A percentile compares a stretch with the other conserved stretches of the same genome.
Conservation (phyloP, 2,888 invertebrate species). For the Vannuccia rotundouncinata region DNA sequence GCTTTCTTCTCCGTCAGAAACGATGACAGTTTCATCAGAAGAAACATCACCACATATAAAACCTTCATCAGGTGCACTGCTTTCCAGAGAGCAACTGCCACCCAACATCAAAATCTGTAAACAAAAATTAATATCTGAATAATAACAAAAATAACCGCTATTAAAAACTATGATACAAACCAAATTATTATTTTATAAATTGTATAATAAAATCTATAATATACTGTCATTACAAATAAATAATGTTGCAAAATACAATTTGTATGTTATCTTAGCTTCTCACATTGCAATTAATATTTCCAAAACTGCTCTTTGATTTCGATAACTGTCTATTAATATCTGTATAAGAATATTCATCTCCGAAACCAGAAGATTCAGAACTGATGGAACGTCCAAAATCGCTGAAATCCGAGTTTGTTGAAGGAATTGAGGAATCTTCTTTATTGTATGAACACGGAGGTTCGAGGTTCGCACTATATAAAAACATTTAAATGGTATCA, state of each 20-base stretch:
- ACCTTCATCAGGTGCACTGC: neutral
- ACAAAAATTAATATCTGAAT: neutral
- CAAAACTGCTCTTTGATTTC: neutral
- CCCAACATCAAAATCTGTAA: neutral
- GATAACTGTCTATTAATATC: too few relatives aligned
- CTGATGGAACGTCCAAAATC: neutral
- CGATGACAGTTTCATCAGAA: neutral
- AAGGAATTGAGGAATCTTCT: neutral
- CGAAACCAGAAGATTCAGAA: neutral
- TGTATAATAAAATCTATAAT: neutral
- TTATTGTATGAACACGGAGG: neutral
- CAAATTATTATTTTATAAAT: neutral
- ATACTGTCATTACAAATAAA: neutral
- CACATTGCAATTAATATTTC: neutral
- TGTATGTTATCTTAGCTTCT: neutral
- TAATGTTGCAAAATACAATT: neutral
- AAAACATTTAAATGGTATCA: neutral
- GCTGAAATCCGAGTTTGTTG: neutral
- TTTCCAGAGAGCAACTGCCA: neutral
- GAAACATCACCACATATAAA: neutral
- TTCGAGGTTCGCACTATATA: neutral
- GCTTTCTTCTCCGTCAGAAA: neutral
- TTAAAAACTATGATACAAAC: neutral
- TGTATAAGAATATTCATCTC: neutral
- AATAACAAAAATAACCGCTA: neutral